phyloP scores from a whole-genome alignment of 2,888 invertebrate genomes.

The Ernsta delagoae region DNA sequence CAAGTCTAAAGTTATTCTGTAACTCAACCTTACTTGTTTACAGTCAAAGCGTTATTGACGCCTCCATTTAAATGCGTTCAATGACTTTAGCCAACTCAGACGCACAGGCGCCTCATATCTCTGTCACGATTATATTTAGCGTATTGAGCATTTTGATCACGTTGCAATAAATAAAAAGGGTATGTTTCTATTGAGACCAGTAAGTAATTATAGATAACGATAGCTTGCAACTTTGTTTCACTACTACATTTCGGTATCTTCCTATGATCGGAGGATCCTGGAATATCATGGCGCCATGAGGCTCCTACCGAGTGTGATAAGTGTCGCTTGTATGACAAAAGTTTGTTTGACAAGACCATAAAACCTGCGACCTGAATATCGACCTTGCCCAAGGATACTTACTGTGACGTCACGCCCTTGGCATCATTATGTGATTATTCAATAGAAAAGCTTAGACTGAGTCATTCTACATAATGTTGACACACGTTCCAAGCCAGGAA shows the following conservation, averaged over 20 bases:
- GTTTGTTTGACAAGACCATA: too few species aligned
- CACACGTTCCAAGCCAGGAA: not conserved
- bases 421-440: not conserved
- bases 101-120: constrained; percentile 6
- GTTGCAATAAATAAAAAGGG: not conserved
- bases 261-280: too few species aligned
- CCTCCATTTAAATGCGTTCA: constrained; percentile 4
- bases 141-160: not conserved
- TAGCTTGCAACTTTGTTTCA: too few species aligned
- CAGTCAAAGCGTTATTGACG: not conserved
- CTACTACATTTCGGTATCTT: too few species aligned
- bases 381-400: too few species aligned
- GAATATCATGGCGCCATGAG: too few species aligned
- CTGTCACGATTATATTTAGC: constrained; percentile 9
- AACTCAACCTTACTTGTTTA: not conserved
- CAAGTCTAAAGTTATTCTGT: not conserved
- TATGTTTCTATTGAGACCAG: not conserved
- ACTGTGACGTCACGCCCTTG: not conserved
- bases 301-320: too few species aligned
- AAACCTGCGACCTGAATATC: too few species aligned
- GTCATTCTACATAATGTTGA: not conserved
- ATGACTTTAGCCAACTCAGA: constrained; percentile 6
- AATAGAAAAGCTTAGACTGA: not conserved
- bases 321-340: too few species aligned
- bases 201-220: too few species aligned